These are phyloP conservation scores for Karalla daura DNA, from an alignment of 2,797 vertebrate species.

Conservation along the genomic window DNA sequence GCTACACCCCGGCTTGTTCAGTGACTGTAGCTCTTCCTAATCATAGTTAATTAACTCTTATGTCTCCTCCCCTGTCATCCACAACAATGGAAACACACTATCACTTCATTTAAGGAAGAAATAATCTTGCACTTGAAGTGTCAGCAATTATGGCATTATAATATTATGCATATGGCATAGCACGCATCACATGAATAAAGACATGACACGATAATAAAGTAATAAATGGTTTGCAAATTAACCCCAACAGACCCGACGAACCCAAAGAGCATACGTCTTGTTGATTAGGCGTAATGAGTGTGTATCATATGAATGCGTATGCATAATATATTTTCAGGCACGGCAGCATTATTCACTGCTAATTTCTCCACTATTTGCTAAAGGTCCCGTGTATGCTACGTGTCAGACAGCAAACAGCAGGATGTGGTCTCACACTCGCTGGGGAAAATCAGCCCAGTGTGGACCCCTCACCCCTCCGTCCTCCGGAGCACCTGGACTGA, in stretches of 20 bases:
- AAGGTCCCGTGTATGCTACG: conserved; percentile 13
- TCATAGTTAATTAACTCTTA: conserved; percentile 80
- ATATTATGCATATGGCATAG: conserved; percentile 67
- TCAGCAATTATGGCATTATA: conserved; percentile 74
- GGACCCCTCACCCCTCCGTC: conserved; percentile 42
- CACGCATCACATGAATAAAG: conserved; percentile 55
- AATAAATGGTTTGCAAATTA: conserved; percentile 80
- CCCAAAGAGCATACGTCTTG: conserved; percentile 54
- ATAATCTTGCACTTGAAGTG: conserved; percentile 76
- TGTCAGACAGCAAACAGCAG: conserved; percentile 54
- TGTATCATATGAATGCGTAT: conserved; percentile 15
- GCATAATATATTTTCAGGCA: conserved; percentile 3
- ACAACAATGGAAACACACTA: conserved; percentile 78
- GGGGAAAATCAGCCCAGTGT: conserved; percentile 41
- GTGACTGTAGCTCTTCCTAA: conserved; percentile 69
- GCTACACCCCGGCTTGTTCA: conserved; percentile 61
- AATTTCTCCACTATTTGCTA: conserved; percentile 18
- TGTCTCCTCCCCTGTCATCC: conserved; percentile 77
- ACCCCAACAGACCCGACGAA: conserved; percentile 68
- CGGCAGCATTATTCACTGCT: conserved; percentile 10
- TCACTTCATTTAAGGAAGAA: conserved; percentile 79
- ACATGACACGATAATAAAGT: conserved; percentile 78
- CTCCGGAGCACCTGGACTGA: conserved; percentile 66
- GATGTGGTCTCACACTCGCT: conserved; percentile 44
- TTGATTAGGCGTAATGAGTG: conserved; percentile 67